phyloP scores from a whole-genome alignment of 2,113 vertebrate genomes.

The Ptilonorhynchus violaceus region DNA sequence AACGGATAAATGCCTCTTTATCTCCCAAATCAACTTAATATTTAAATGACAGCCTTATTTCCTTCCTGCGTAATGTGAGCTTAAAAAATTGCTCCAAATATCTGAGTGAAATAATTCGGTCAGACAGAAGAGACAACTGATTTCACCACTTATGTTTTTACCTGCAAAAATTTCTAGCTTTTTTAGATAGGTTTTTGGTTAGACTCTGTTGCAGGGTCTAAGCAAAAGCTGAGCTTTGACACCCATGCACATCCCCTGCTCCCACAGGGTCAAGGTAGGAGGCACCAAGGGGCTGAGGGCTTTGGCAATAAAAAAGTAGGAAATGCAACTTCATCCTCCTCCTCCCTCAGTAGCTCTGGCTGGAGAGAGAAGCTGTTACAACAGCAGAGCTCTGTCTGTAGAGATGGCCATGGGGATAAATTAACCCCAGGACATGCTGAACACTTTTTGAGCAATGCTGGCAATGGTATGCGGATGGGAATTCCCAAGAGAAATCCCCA shows the following conservation, averaged over 20 bases:
- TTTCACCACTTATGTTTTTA: not conserved
- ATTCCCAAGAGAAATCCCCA: slow-evolving; percentile 36
- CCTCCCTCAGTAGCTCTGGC: not conserved
- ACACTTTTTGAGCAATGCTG: not conserved
- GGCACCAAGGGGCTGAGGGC: not conserved
- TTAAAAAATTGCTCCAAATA: not conserved
- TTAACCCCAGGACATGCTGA: not conserved
- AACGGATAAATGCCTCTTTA: not conserved
- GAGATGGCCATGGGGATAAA: not conserved
- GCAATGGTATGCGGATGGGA: not conserved
- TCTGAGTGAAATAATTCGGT: not conserved
- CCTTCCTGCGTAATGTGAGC: not conserved
- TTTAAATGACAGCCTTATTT: not conserved
- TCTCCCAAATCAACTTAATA: not conserved
- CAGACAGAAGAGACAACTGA: not conserved
- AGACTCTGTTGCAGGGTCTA: not conserved
- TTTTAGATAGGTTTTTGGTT: not conserved
- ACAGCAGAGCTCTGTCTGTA: not conserved
- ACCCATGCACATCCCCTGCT: not conserved
- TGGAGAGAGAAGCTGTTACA: not conserved
- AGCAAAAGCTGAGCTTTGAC: not conserved
- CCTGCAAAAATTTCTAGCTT: not conserved
- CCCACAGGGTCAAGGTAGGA: accelerated
- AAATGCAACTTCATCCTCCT: not conserved
- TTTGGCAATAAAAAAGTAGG: not conserved